Evolutionary conservation across 2,888 invertebrate species (phyloP).

Genomic region (Drosophila nr. perissopoda): DNA sequence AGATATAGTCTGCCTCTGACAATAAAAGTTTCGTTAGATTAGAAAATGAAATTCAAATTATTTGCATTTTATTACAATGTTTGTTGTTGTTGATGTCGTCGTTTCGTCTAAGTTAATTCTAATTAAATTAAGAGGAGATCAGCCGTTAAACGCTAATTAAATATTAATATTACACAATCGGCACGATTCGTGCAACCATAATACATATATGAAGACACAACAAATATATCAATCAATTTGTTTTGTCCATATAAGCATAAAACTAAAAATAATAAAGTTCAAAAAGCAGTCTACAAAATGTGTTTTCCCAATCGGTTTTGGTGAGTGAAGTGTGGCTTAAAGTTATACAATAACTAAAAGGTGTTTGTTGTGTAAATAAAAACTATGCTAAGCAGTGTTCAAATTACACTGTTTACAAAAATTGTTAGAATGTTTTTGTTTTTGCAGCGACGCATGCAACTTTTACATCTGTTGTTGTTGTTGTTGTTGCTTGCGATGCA

Average conservation of each 20-base stretch:
- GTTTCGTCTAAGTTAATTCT: constrained; percentile 45
- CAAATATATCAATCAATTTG: constrained; percentile 35
- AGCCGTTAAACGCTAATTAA: constrained; percentile 73
- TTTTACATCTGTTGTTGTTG: constrained; percentile 6
- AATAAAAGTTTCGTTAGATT: constrained; percentile 42
- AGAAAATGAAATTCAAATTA: constrained; percentile 46
- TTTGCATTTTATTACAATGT: constrained; percentile 58
- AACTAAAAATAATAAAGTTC: constrained; percentile 13
- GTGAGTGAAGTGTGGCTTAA: constrained; percentile 64
- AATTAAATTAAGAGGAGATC: constrained; percentile 81
- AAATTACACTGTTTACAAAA: constrained; percentile 35
- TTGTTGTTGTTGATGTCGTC: constrained; percentile 26
- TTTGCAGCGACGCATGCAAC: constrained; percentile 14
- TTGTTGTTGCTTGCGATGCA: constrained; percentile 76
- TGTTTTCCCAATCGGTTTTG: constrained; percentile 70
- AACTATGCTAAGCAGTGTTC: constrained; percentile 59
- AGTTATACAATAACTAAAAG: constrained; percentile 39
- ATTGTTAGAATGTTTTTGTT: constrained; percentile 52
- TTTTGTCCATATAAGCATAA: constrained; percentile 43
- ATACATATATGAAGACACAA: constrained; percentile 54
- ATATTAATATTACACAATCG: constrained; percentile 73
- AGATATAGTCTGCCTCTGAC: constrained; percentile 44
- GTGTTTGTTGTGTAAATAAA: constrained; percentile 30
- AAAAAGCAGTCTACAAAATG: constrained; percentile 71
- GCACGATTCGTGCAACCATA: constrained; percentile 56